These are phyloP conservation scores for Ernsta delagoae DNA, from an alignment of 2,888 invertebrate species.

Conservation along the genomic window DNA sequence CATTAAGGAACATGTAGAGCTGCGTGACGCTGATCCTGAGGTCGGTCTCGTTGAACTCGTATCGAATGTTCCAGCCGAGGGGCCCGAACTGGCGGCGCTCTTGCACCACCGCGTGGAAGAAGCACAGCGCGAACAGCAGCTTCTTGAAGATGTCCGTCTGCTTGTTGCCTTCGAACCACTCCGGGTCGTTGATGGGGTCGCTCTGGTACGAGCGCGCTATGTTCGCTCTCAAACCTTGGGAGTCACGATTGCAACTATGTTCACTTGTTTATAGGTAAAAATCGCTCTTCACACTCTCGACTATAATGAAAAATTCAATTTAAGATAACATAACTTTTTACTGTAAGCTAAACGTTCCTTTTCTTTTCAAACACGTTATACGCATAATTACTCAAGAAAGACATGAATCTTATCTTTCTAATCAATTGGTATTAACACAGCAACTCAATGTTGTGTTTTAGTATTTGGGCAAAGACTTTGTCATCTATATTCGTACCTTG, in stretches of 20 bases:
- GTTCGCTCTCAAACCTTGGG: slow-evolving; percentile 89
- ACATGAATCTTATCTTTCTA: no score
- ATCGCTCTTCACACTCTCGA: no score
- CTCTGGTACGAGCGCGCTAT: slow-evolving; percentile 92
- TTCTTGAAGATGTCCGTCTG: slow-evolving; percentile 92
- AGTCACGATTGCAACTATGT: not conserved
- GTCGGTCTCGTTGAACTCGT: slow-evolving; percentile 96
- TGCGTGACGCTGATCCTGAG: slow-evolving; percentile 95
- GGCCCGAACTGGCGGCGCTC: slow-evolving; percentile 97
- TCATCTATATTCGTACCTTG: slow-evolving; percentile 82
- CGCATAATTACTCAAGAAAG: no score
- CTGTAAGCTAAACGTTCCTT: no score
- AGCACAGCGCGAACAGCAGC: slow-evolving; percentile 94
- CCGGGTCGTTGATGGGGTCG: slow-evolving; percentile 94
- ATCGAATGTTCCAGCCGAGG: slow-evolving; percentile 97
- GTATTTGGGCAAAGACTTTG: no score
- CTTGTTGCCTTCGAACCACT: slow-evolving; percentile 94
- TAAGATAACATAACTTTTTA: no score
- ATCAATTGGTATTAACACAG: no score
- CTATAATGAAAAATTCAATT: no score
- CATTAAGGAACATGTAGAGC: slow-evolving; percentile 93
- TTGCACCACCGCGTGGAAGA: slow-evolving; percentile 97
- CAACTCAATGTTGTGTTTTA: no score
- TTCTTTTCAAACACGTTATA: no score
- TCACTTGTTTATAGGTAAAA: not conserved